Evolutionary conservation across 92 coral and sea anemone genomes (phyloP).

Genomic region (Desmophyllum pertusum): DNA sequence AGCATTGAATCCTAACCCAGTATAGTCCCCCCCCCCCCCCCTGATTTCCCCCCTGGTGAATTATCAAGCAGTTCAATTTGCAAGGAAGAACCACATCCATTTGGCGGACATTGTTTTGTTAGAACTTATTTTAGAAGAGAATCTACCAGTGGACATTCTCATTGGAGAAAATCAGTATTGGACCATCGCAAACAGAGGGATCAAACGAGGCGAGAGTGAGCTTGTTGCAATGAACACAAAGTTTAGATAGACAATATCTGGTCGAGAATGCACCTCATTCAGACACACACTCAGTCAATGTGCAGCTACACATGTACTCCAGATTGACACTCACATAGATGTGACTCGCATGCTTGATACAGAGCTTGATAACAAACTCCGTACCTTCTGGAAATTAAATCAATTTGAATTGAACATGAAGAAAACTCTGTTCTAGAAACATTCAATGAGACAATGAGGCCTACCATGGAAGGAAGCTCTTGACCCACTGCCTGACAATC

Average conservation of each 20-base stretch:
- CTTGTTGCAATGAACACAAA: conserved; percentile 52
- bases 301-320: conserved; percentile 11
- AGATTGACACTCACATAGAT: neutral
- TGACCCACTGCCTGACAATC: conserved; percentile 42
- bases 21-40: conserved; percentile 23
- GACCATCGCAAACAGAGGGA: conserved; percentile 47
- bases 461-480: conserved; percentile 48
- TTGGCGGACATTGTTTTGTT: conserved; percentile 19
- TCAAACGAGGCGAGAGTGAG: conserved; percentile 27
- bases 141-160: conserved; percentile 31
- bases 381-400: conserved; percentile 55
- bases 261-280: conserved; percentile 2
- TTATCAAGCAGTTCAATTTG: conserved; percentile 34
- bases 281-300: conserved; percentile 3
- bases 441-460: conserved; percentile 10
- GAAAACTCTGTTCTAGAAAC: conserved; percentile 42
- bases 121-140: neutral
- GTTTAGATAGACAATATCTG: conserved; percentile 53
- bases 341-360: neutral
- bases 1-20: conserved; percentile 4
- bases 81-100: conserved; percentile 23
- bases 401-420: conserved; percentile 33
- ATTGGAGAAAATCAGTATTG: conserved; percentile 58
- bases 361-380: neutral
- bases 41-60: conserved; percentile 39